These are phyloP conservation scores for Diachasmimorpha longicaudata DNA, from an alignment of 1,140 invertebrate species.

Conservation along the genomic window DNA sequence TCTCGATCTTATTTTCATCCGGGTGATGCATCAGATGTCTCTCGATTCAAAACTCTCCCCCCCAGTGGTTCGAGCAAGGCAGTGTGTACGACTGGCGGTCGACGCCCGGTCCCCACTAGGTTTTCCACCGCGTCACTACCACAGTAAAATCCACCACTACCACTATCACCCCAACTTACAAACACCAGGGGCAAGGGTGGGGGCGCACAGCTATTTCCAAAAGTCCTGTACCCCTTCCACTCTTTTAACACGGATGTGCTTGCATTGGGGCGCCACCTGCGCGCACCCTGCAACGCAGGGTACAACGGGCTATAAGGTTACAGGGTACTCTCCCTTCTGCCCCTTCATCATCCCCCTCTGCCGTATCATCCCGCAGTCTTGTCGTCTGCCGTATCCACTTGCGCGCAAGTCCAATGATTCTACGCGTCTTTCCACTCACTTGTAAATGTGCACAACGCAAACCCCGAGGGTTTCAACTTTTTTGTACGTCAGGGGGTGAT, in stretches of 20 bases:
- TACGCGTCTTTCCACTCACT: background rate
- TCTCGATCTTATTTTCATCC: background rate
- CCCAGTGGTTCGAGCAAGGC: constrained; percentile 32
- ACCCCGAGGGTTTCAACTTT: background rate
- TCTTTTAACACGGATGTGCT: constrained; percentile 1
- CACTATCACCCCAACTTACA: constrained; percentile 27
- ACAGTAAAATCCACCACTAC: constrained; percentile 31
- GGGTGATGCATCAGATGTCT: background rate
- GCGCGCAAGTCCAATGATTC: background rate
- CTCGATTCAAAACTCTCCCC: background rate
- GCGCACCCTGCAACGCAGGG: constrained; percentile 12
- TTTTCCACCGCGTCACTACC: constrained; percentile 23
- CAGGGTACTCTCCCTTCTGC: background rate
- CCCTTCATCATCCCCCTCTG: background rate
- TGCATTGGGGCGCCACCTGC: constrained; percentile 30
- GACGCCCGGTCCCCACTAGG: constrained; percentile 48
- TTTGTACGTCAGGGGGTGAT: background rate
- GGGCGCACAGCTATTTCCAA: constrained; percentile 18
- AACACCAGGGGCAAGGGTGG: background rate
- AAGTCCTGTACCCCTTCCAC: background rate
- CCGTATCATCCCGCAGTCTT: background rate
- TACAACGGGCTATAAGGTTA: constrained; percentile 24
- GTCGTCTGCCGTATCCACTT: background rate
- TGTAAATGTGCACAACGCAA: background rate
- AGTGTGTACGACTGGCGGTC: constrained; percentile 55